phyloP scores from a whole-genome alignment of 2,797 vertebrate species.

The Mormyrops boulengeri region DNA sequence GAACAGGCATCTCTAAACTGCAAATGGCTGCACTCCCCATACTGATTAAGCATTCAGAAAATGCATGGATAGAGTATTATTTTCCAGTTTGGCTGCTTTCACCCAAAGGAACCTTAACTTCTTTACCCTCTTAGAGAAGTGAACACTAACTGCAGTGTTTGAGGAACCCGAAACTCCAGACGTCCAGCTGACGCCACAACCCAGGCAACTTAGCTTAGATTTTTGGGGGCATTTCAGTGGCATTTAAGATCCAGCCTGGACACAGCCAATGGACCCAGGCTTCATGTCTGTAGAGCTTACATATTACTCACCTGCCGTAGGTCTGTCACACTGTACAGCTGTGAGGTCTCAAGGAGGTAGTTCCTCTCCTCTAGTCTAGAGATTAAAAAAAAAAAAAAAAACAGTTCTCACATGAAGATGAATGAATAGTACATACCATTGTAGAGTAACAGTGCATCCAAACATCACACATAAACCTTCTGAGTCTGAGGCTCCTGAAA shows the following conservation, averaged over 20 bases:
- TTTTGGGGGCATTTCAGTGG: not conserved
- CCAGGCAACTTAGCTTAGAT: not conserved
- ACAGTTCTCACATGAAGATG: not conserved
- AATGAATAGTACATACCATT: not conserved
- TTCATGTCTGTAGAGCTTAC: not conserved
- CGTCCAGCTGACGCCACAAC: not conserved
- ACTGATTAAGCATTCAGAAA: not conserved
- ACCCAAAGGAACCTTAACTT: not conserved
- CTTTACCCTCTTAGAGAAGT: not conserved
- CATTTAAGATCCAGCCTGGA: not conserved
- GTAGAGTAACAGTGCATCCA: no score
- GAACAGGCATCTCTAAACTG: not conserved
- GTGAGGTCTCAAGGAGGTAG: slow-evolving; percentile 80
- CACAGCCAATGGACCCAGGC: not conserved
- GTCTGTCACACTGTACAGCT: slow-evolving; percentile 83
- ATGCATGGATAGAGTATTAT: not conserved
- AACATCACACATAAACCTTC: no score
- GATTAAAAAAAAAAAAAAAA: not conserved
- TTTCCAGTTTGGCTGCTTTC: not conserved
- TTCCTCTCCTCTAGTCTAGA: slow-evolving; percentile 74
- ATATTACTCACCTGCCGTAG: slow-evolving; percentile 68
- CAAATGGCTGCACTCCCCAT: not conserved
- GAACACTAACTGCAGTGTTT: not conserved
- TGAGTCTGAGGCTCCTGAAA: not conserved
- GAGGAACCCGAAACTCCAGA: not conserved